Percentiles rank a stretch among this genome's conserved stretches.
Conservation (phyloP, 2,797 vertebrate genomes). For the Coracias cyanogaster region DNA sequence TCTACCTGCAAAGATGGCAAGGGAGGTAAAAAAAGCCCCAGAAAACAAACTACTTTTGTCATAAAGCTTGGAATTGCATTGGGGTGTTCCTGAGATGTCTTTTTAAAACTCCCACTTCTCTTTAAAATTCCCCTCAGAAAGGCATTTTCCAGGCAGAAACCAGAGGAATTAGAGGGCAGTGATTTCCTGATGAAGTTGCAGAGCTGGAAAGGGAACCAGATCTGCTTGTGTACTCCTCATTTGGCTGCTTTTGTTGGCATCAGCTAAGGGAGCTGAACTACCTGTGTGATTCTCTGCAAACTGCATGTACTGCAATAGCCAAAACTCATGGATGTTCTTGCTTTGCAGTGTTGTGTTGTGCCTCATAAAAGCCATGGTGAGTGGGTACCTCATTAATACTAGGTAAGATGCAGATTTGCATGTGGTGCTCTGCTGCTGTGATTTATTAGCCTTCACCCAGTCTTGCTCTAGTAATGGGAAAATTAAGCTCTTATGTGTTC, state of each 20-base stretch:
- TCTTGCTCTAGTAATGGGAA: neutral
- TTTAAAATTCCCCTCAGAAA: neutral
- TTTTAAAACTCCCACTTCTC: neutral
- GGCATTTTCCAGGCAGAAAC: neutral
- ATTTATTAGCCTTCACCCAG: conserved; percentile 8
- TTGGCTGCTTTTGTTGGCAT: conserved; percentile 53
- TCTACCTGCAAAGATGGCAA: neutral
- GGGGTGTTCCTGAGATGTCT: neutral
- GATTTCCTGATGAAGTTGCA: neutral
- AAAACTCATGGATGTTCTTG: conserved; percentile 30
- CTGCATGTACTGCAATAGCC: neutral
- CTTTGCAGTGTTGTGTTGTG: neutral
- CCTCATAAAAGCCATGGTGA: neutral
- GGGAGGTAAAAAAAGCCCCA: neutral
- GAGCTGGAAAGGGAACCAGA: neutral
- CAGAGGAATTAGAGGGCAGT: neutral
- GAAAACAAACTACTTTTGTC: neutral
- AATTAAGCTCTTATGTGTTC: neutral
- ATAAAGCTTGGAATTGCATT: neutral
- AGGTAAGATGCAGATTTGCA: conserved; percentile 13
- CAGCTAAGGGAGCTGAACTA: conserved; percentile 20
- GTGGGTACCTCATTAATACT: neutral
- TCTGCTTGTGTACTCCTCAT: conserved; percentile 35
- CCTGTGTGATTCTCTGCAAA: conserved; percentile 25
- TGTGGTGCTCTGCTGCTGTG: neutral